These are phyloP conservation scores for Sinhomidia bicolor DNA, from an alignment of 2,888 invertebrate species.

Conservation along the genomic window DNA sequence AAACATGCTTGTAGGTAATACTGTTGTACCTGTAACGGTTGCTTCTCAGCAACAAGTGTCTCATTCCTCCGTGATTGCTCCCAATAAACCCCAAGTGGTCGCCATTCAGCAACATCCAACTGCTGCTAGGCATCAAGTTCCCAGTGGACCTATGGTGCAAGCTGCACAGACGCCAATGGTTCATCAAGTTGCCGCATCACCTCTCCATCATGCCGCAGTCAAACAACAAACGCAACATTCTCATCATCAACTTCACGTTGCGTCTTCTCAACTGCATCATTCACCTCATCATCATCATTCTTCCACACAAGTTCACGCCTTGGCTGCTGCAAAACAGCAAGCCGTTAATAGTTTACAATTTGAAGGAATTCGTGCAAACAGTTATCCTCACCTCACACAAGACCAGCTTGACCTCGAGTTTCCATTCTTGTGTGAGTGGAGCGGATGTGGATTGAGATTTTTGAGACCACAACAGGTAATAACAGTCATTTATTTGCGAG, in stretches of 20 bases:
- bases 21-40: background rate
- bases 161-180: constrained; percentile 38
- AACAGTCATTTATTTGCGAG: background rate
- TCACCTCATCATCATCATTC: constrained; percentile 55
- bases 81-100: constrained; percentile 8
- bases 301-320: constrained; percentile 9
- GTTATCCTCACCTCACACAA: constrained; percentile 62
- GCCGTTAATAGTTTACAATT: constrained; percentile 23
- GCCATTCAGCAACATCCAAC: constrained; percentile 31
- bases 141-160: background rate
- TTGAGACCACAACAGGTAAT: constrained; percentile 77
- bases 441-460: constrained; percentile 86
- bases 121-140: background rate
- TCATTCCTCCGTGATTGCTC: background rate
- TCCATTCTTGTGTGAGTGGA: constrained; percentile 92
- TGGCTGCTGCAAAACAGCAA: constrained; percentile 26
- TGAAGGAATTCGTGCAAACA: constrained; percentile 61
- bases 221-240: constrained; percentile 73
- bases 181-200: constrained; percentile 39
- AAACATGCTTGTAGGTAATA: background rate
- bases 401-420: constrained; percentile 75
- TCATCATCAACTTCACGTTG: constrained; percentile 54
- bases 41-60: background rate
- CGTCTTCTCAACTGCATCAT: constrained; percentile 61
- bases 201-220: constrained; percentile 73